Conservation (phyloP, 2,888 invertebrate genomes). For the Drosophila birchii region DNA sequence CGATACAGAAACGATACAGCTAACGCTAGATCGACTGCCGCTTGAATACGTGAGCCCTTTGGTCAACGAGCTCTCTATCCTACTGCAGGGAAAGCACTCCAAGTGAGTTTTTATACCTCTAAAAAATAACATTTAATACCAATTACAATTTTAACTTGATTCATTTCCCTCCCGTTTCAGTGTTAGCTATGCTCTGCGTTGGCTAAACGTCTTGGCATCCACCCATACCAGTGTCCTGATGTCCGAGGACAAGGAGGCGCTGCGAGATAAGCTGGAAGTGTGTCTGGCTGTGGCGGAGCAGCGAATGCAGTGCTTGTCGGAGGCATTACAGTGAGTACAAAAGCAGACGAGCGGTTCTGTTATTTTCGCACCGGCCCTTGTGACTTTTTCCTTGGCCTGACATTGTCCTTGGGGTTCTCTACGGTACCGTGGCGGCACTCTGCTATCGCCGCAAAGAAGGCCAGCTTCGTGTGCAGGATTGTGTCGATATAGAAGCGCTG, state of each 20-base stretch:
- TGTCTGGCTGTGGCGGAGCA: slow-evolving; percentile 84
- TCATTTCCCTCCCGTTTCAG: slow-evolving; percentile 52
- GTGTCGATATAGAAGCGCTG: slow-evolving; percentile 78
- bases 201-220: slow-evolving; percentile 80
- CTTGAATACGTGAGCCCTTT: slow-evolving; percentile 90
- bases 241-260: slow-evolving; percentile 82
- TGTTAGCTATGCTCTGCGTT: slow-evolving; percentile 80
- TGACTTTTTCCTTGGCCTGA: background rate
- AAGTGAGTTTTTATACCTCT: slow-evolving; percentile 86
- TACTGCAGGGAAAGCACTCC: slow-evolving; percentile 88
- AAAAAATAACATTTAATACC: background rate
- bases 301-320: slow-evolving; percentile 81
- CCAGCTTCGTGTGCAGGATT: slow-evolving; percentile 72
- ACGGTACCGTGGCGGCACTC: slow-evolving; percentile 69
- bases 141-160: background rate
- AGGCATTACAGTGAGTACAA: slow-evolving; percentile 81
- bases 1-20: slow-evolving; percentile 88
- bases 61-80: slow-evolving; percentile 89
- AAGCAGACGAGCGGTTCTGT: background rate
- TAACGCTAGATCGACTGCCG: slow-evolving; percentile 91
- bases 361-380: background rate
- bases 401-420: slow-evolving; percentile 43
- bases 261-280: slow-evolving; percentile 82
- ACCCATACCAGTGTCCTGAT: slow-evolving; percentile 84
- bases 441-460: slow-evolving; percentile 72